These are phyloP conservation scores for Stenoptilia bipunctidactyla DNA, from an alignment of 2,888 invertebrate species.

Conservation along the genomic window DNA sequence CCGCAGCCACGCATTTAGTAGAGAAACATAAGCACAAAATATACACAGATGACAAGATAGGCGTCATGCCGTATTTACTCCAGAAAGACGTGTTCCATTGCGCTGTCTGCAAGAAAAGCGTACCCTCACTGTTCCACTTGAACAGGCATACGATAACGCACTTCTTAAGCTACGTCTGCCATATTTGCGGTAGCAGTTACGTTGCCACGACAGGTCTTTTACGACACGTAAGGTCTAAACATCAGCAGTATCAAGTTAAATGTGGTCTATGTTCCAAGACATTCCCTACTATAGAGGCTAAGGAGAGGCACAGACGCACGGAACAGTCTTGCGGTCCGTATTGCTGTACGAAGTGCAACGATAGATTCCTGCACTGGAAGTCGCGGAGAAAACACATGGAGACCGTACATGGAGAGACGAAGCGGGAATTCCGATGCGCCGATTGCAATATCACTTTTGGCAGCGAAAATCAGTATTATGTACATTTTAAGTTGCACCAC, in stretches of 20 bases:
- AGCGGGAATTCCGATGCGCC: slow-evolving; percentile 31
- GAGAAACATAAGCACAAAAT: slow-evolving; percentile 27
- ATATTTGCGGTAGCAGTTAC: slow-evolving; percentile 53
- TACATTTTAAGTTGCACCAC: slow-evolving; percentile 49
- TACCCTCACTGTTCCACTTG: slow-evolving; percentile 43
- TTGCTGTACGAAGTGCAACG: slow-evolving; percentile 45
- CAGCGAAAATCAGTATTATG: slow-evolving; percentile 42
- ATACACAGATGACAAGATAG: slow-evolving; percentile 32
- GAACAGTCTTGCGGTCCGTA: slow-evolving; percentile 56
- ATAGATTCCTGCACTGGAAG: slow-evolving; percentile 48
- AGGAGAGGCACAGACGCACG: slow-evolving; percentile 41
- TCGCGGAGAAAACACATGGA: slow-evolving; percentile 47
- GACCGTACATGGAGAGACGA: slow-evolving; percentile 37
- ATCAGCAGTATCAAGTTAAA: slow-evolving; percentile 43
- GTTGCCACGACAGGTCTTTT: slow-evolving; percentile 46
- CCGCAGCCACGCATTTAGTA: slow-evolving; percentile 34
- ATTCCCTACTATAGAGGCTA: slow-evolving; percentile 53
- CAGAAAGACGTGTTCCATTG: slow-evolving; percentile 38
- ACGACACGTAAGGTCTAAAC: slow-evolving; percentile 45
- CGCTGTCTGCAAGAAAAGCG: slow-evolving; percentile 42
- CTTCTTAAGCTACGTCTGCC: slow-evolving; percentile 50
- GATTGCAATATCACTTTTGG: slow-evolving; percentile 44
- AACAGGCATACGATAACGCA: slow-evolving; percentile 55
- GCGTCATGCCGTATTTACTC: slow-evolving; percentile 50
- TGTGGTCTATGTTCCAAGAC: slow-evolving; percentile 46